Conservation (phyloP, 2,888 invertebrate genomes). For the Ryuthela nishihirai region DNA sequence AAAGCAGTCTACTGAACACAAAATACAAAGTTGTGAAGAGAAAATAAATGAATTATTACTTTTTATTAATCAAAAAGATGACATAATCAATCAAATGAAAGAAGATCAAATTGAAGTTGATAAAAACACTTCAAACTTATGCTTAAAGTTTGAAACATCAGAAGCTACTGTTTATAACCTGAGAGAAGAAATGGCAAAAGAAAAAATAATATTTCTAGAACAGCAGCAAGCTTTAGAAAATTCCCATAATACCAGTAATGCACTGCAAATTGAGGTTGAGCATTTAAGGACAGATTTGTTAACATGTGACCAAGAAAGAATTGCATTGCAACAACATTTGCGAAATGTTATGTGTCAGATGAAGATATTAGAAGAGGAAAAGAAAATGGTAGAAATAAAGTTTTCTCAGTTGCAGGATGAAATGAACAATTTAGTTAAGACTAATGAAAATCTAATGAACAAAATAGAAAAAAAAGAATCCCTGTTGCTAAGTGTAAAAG, state of each 20-base stretch:
- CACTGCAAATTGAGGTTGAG: constrained; percentile 11
- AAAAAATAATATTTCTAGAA: neutral
- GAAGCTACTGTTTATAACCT: constrained; percentile 1
- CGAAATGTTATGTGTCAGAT: constrained; percentile 5
- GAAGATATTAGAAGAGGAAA: constrained; percentile 1
- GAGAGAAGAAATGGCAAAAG: constrained; percentile 4
- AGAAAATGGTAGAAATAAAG: neutral
- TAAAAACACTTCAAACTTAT: neutral
- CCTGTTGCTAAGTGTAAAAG: neutral
- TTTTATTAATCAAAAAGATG: neutral
- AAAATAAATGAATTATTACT: neutral
- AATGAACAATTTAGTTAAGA: constrained; percentile 9
- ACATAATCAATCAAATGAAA: neutral
- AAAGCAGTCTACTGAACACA: no score
- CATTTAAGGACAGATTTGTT: neutral
- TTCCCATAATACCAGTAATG: constrained; percentile 13
- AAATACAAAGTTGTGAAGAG: neutral
- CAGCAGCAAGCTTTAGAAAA: constrained; percentile 11
- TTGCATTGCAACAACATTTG: constrained; percentile 12
- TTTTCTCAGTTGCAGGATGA: constrained; percentile 5
- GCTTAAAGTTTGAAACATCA: neutral
- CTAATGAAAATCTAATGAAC: constrained; percentile 3
- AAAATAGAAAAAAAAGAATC: constrained; percentile 10
- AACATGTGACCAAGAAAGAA: constrained; percentile 10
- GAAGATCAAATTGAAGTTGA: neutral